Conservation (phyloP, 2,113 vertebrate genomes). For the Pardalotus punctatus region DNA sequence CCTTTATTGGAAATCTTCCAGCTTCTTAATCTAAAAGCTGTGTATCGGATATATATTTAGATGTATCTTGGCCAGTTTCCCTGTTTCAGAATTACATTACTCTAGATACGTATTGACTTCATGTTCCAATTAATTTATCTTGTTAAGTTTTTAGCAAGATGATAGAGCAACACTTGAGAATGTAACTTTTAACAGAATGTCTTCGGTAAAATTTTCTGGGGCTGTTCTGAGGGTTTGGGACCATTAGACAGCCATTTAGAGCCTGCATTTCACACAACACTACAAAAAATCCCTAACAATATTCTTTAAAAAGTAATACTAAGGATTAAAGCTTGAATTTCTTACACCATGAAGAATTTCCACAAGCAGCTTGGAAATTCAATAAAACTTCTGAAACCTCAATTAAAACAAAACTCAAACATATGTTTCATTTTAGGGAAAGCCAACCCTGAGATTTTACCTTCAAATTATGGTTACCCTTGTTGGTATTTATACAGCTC, state of each 20-base stretch:
- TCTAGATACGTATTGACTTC: background rate
- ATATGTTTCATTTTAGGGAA: background rate
- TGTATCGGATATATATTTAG: background rate
- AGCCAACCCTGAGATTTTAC: background rate
- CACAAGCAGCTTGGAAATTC: background rate
- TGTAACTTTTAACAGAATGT: background rate
- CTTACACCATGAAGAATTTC: background rate
- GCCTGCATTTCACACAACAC: background rate
- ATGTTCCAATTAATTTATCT: background rate
- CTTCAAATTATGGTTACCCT: background rate
- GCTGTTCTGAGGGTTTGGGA: background rate
- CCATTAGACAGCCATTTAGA: background rate
- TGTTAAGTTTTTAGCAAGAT: background rate
- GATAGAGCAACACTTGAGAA: background rate
- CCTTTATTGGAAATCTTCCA: background rate
- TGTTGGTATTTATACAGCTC: background rate
- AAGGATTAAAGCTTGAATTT: constrained; percentile 5
- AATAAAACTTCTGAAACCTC: background rate
- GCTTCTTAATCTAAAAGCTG: background rate
- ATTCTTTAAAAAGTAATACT: background rate
- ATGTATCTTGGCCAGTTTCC: background rate
- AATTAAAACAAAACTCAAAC: background rate
- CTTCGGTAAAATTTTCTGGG: background rate
- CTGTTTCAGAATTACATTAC: background rate
- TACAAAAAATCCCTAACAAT: background rate